Evolutionary conservation across 2,888 invertebrate genomes (phyloP).

Genomic region (Coelogynopora nodosa): DNA sequence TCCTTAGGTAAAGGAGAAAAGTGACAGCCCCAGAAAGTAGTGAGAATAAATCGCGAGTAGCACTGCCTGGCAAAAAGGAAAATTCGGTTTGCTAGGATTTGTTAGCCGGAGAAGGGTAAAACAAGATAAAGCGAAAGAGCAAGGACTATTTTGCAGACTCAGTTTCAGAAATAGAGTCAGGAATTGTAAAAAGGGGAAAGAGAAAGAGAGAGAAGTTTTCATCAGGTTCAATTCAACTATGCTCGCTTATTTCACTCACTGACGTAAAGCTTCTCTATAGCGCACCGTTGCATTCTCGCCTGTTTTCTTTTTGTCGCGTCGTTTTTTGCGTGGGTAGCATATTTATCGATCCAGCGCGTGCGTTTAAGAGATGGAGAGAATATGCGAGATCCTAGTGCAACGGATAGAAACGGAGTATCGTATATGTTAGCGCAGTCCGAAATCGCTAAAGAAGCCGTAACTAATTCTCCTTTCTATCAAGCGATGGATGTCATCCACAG

Average conservation of each 20-base stretch:
- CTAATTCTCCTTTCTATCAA: neutral
- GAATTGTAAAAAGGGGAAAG: neutral
- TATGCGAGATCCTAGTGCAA: neutral
- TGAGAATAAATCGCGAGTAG: neutral
- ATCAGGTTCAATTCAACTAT: neutral
- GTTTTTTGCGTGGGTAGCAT: neutral
- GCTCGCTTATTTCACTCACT: neutral
- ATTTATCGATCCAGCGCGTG: neutral
- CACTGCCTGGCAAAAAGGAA: neutral
- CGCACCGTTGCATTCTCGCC: neutral
- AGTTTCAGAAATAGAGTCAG: neutral
- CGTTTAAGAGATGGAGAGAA: neutral
- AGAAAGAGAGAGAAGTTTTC: neutral
- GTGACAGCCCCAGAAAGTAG: neutral
- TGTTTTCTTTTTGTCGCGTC: neutral
- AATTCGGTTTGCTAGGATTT: neutral
- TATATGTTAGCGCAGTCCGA: neutral
- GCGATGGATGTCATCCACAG: neutral
- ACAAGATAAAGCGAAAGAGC: neutral
- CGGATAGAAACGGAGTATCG: neutral
- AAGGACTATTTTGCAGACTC: neutral
- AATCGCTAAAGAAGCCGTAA: neutral
- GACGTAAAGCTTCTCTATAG: neutral
- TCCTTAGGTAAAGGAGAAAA: neutral
- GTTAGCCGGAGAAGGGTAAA: neutral